Evolutionary conservation across 2,797 vertebrate genomes (phyloP).

Genomic region (Naso thynnoides): DNA sequence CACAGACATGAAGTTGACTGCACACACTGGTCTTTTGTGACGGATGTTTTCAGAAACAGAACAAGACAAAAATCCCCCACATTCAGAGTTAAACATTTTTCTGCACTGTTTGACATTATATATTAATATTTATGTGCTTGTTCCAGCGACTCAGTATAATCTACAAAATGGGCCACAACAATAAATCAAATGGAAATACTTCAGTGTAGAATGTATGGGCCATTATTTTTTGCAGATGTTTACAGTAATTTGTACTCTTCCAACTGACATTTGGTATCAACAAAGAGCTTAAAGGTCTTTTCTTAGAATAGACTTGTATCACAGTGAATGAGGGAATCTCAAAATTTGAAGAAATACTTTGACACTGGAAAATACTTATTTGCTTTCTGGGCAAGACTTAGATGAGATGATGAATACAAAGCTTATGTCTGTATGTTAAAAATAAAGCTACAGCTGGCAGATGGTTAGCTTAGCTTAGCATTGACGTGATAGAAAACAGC

Average conservation of each 20-base stretch:
- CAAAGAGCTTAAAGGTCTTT: not conserved
- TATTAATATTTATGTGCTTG: not conserved
- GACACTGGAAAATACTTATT: not conserved
- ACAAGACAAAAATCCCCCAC: constrained; percentile 5
- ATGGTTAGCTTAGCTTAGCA: not conserved
- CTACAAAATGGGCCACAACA: not conserved
- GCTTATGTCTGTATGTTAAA: not conserved
- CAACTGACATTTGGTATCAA: not conserved
- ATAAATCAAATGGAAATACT: not conserved
- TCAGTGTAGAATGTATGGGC: not conserved
- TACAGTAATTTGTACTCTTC: not conserved
- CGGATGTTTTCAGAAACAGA: constrained; percentile 31
- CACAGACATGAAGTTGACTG: constrained; percentile 24
- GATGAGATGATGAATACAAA: not conserved
- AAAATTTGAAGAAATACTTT: not conserved
- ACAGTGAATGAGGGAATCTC: too few relatives aligned
- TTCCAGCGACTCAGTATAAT: not conserved
- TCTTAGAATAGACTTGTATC: too few relatives aligned
- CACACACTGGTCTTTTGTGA: constrained; percentile 68
- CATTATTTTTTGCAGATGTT: not conserved
- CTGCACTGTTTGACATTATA: not conserved
- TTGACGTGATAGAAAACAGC: not conserved
- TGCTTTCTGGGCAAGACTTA: not conserved
- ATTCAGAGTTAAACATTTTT: not conserved
- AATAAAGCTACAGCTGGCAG: not conserved